Conservation (phyloP, 2,888 invertebrate genomes). For the Doris montereyensis region DNA sequence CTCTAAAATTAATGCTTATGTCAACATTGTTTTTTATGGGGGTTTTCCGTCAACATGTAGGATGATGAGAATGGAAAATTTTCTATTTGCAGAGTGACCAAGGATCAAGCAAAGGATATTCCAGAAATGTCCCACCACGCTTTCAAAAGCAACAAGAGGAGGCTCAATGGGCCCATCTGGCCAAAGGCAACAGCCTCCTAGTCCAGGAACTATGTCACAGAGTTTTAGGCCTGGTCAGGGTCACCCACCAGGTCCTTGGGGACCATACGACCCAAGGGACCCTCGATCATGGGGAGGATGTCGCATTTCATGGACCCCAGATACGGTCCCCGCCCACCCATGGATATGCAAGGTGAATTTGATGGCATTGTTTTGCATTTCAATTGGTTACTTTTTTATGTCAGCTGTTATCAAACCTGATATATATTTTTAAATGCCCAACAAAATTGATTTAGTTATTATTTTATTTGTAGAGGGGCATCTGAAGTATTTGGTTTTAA, state of each 20-base stretch:
- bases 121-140: constrained; percentile 81
- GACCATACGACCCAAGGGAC: constrained; percentile 49
- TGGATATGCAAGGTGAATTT: constrained; percentile 65
- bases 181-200: constrained; percentile 50
- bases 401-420: not conserved
- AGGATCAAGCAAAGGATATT: constrained; percentile 44
- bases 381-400: not conserved
- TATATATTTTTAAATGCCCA: not conserved
- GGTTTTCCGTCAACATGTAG: not conserved
- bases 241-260: constrained; percentile 65
- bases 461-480: not conserved
- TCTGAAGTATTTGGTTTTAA: no score
- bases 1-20: not conserved
- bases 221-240: constrained; percentile 66
- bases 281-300: constrained; percentile 58
- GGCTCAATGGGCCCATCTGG: constrained; percentile 41
- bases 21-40: not conserved
- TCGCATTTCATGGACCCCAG: constrained; percentile 62
- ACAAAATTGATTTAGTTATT: not conserved
- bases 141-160: constrained; percentile 66
- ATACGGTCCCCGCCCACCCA: constrained; percentile 60
- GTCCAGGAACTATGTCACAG: constrained; percentile 54
- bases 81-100: constrained; percentile 46
- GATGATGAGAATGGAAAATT: not conserved
- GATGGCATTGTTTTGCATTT: not conserved